Evolutionary conservation across 2,888 invertebrate genomes (phyloP), one percentile per base, ranked within the genome.

Genomic region (Lepidonotus clava): DNA sequence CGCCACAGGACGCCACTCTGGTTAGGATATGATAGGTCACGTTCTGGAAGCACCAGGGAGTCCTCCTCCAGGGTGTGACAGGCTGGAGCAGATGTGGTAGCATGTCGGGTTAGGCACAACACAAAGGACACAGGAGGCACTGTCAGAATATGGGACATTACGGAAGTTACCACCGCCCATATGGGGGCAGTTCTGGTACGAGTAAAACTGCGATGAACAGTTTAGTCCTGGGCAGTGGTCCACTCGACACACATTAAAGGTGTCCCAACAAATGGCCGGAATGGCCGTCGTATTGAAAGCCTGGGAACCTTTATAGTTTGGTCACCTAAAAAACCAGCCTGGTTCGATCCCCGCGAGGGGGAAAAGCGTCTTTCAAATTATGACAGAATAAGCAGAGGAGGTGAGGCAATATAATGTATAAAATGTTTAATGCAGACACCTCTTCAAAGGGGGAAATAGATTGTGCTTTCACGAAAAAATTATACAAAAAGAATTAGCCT

Each of bases 291-390:
- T 61, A 28, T n/a, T n/a, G 28, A 28, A 32, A 11, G 11, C 28
- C 24, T 28, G 24, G 28, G 18, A 46, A 61, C 61, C 61, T 28
- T 24, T 14, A 61, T 11, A 61, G 2, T 61, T 18, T 61, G 28
- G 61, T 61, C 61, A 71, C 71, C 38, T 11, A 14, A 32, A 21
- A 34, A 18, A 71, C 5, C 36, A 71, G 71, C 71, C 71, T 71
- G 71, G 71, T 36, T 71, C 21, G 71, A 34, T 71, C 34, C 71
- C 71, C 71, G 2, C 14, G 2, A 36, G 71, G 71, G 71, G 38
- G 34, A 71, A 71, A 71, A 14, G 71, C 36, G 71, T 71, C 71
- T 71, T 71, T 71, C 71, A 71, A 38, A 71, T 71, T 38, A 71
- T 38, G 38, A 38, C 71, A 71, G 71, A 71, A n/a, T 36, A 71